These are phyloP conservation scores for Tenthredo amoena DNA, from an alignment of 2,888 invertebrate species.

Conservation along the genomic window DNA sequence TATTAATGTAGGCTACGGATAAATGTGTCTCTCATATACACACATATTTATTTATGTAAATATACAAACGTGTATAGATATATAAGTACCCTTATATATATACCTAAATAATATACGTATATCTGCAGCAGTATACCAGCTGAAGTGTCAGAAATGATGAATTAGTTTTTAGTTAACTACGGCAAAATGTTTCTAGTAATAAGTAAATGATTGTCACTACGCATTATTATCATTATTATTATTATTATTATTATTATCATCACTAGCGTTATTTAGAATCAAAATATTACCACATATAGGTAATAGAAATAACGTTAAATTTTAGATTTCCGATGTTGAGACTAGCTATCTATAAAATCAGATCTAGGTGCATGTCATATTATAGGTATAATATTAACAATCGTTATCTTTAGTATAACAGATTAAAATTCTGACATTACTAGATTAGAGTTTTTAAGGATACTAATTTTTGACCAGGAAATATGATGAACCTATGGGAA, in stretches of 20 bases:
- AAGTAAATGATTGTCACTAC: background rate
- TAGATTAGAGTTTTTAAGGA: background rate
- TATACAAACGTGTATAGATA: background rate
- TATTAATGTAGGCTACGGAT: conserved; percentile 32
- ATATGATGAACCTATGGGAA: background rate
- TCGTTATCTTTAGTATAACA: background rate
- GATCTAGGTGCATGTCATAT: background rate
- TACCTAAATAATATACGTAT: background rate
- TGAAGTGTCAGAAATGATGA: conserved; percentile 32
- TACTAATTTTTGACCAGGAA: background rate
- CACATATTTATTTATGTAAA: background rate
- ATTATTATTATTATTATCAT: background rate
- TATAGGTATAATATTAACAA: background rate
- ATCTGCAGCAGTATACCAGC: conserved; percentile 3
- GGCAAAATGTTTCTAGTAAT: background rate
- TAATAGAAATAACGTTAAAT: background rate
- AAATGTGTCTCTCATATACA: conserved; percentile 13
- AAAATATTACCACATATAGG: background rate
- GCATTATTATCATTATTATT: background rate
- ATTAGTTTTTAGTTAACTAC: background rate
- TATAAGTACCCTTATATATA: background rate
- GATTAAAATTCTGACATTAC: background rate
- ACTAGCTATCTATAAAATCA: background rate
- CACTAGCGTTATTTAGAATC: background rate
- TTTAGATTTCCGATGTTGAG: background rate